Evolutionary conservation across 2,888 invertebrate genomes (phyloP), one percentile per base, ranked within the genome.

Genomic region (Iphiclides podalirius): DNA sequence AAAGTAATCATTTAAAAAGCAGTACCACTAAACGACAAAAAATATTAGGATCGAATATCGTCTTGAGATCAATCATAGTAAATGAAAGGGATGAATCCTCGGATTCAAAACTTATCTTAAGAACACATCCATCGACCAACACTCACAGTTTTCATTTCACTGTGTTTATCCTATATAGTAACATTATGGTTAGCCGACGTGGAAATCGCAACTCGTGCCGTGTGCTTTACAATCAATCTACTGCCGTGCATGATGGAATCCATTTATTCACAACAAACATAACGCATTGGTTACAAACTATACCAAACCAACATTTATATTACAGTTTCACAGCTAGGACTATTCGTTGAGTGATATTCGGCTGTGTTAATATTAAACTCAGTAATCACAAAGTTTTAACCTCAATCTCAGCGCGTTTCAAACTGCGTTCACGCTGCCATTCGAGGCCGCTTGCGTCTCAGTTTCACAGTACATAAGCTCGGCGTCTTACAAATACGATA

Each of bases 31-130:
- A 67, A 66, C 61, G 67, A 76, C 74, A 76, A 72, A 72, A 68
- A 77, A 75, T 64, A 75, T 76, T 82, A 84, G 83, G 84, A 85
- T 80, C 84, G 84, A 86, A 84, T 80, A 85, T 81, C 80, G 80
- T 83, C 75, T 79, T 88, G 87, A 88, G 87, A 88, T 87, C 88
- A 88, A 80, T 82, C 75, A 72, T 76, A 79, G 79, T 76, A 71
- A 75, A 72, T 75, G 75, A 52, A 75, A 72, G 67, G 72, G 67
- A 61, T 58, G 73, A 61, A 72, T 70, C 72, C 59, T 59, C 15
- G 48, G 70, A 75, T 69, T 72, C 75, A 72, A 70, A 67, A 67
- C 70, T 72, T 67, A 72, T 64, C 61, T 40, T 51, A 70, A 66
- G 64, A 72, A 75, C 72, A 72, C 71, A 63, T 64, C 64, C 66